Evolutionary conservation across 2,113 vertebrate genomes (phyloP), one percentile per base, ranked within the genome.

Genomic region (Mesitornis unicolor): DNA sequence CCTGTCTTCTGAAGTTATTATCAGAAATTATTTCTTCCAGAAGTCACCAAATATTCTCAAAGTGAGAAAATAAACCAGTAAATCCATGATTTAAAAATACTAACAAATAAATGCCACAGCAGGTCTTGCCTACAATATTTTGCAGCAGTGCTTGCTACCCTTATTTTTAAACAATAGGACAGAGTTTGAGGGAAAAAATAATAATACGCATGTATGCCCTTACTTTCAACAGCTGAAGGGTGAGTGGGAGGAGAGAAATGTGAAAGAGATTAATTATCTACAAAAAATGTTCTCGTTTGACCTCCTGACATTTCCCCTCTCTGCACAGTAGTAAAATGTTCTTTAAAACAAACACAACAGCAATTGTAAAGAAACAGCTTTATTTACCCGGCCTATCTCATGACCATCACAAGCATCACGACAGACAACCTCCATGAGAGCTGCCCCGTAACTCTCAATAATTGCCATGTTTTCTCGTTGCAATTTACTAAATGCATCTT

Each of bases 391-490:
- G 97, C 99, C 99, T 51, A 99, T 99, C 97, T 99, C 99, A 64
- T 99, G 99, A 18, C 99, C 99, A 38, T 99, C 99, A 82, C 99
- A 99, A 57, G 99, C 99, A 42, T 99, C 99, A 90, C 99, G 96
- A 92, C 99, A 99, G 84, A 99, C 99, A 75, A 99, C 99, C 90
- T 99, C 99, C 99, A 99, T 99, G 20, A 99, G 98, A 9, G 99
- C 98, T 11, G 98, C 98, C 43, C 99, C 99, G 0, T 99, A 99
- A 93, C 98, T 99, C 97, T 99, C 99, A 60, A 99, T 99, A 92
- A 99, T 99, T 26, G 98, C 97, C 42, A 99, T 98, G 88, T 99
- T 99, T 96, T 99, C 99, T 54, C 99, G 93, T 93, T 99, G 99
- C 80, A 99, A 97, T 97, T 99, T 99, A 94, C 99, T 99, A 94